These are phyloP conservation scores for Pungitius pungitius DNA, from an alignment of 2,113 vertebrate genomes.

Conservation along the genomic window DNA sequence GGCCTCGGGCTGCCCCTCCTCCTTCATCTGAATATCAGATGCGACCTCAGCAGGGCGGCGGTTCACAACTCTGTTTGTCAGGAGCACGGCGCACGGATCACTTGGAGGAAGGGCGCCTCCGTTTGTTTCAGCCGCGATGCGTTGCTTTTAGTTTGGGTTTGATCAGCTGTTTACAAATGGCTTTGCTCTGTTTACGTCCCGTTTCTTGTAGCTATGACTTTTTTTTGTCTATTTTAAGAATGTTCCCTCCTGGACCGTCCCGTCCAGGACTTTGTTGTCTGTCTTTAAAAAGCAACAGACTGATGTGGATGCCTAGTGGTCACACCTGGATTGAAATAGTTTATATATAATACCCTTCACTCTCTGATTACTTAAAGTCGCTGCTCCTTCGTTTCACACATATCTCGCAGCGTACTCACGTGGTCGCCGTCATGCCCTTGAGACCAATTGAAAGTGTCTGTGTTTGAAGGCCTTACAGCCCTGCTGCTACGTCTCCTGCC, in stretches of 20 bases:
- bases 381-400: background rate
- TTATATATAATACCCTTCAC: background rate
- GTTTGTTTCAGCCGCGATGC: background rate
- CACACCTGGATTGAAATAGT: background rate
- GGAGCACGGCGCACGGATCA: background rate
- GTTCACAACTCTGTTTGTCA: background rate
- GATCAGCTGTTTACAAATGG: background rate
- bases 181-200: no score
- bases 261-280: background rate
- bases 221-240: background rate
- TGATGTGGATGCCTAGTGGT: background rate
- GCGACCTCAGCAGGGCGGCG: background rate
- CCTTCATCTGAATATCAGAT: slow-evolving; percentile 6
- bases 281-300: background rate
- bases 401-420: slow-evolving; percentile 7
- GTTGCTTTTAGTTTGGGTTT: background rate
- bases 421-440: slow-evolving; percentile 28
- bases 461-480: background rate
- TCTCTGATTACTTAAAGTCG: background rate
- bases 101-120: background rate
- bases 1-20: slow-evolving; percentile 23
- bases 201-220: no score
- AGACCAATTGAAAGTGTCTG: slow-evolving; percentile 19
- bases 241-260: background rate
- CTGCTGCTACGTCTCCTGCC: slow-evolving; percentile 11